Percentiles rank a stretch among this genome's conserved stretches.
These are phyloP conservation scores for Eulemur rufifrons DNA, from an alignment of 2,113 vertebrate species.

Conservation along the genomic window DNA sequence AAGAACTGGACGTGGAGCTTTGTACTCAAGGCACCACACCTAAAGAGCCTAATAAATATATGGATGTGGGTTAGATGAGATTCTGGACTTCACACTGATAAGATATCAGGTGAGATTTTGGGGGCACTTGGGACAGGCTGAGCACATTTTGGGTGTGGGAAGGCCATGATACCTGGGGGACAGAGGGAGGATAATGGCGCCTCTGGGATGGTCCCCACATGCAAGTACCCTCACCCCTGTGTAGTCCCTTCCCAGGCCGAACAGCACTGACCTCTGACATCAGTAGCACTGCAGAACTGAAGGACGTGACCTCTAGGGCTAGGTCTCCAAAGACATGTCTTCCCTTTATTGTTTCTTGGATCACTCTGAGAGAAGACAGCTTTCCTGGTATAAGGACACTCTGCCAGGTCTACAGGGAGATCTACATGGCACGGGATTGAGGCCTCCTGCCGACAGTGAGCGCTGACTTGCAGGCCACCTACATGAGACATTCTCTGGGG, in stretches of 20 bases:
- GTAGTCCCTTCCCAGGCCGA: too few relatives aligned
- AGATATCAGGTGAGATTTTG: background rate
- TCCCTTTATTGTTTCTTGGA: too few relatives aligned
- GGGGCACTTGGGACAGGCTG: background rate
- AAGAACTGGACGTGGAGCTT: background rate
- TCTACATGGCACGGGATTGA: background rate
- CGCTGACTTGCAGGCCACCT: rapidly evolving
- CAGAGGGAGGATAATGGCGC: background rate
- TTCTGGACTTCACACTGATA: background rate
- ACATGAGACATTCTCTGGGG: too few relatives aligned
- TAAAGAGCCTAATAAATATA: background rate
- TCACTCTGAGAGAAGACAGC: background rate
- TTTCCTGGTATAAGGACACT: too few relatives aligned
- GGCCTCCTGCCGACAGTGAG: background rate
- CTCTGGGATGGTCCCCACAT: background rate
- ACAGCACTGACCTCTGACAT: background rate
- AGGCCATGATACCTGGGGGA: background rate
- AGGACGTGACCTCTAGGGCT: background rate
- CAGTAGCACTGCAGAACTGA: background rate
- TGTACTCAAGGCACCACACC: background rate
- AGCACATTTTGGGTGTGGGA: background rate
- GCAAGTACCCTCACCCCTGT: too few relatives aligned
- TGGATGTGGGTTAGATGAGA: background rate
- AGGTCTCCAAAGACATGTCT: too few relatives aligned
- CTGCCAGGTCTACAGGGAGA: background rate